A percentile compares a stretch with the other conserved stretches of the same genome.
These are phyloP conservation scores for Pinctada fucata DNA, from an alignment of 2,888 invertebrate species.

Conservation along the genomic window DNA sequence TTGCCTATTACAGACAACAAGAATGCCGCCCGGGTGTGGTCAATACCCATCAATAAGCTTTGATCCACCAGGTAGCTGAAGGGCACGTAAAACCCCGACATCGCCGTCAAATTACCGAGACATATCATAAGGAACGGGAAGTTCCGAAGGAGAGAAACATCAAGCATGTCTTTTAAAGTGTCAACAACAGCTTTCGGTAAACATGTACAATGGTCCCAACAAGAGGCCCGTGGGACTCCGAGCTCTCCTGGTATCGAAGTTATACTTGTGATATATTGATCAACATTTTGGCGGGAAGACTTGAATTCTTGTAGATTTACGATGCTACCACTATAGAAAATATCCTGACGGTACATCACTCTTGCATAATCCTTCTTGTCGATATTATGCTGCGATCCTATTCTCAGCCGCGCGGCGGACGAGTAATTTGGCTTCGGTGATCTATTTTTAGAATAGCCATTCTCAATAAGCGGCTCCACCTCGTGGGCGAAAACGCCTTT, in stretches of 20 bases:
- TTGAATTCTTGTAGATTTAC: conserved; percentile 85
- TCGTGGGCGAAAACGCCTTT: conserved; percentile 53
- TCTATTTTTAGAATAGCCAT: conserved; percentile 42
- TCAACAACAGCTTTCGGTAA: conserved; percentile 76
- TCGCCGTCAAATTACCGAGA: conserved; percentile 85
- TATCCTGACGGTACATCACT: conserved; percentile 95
- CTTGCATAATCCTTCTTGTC: conserved; percentile 78
- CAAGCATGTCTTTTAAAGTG: conserved; percentile 89
- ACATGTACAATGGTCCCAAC: conserved; percentile 54
- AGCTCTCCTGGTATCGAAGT: conserved; percentile 85
- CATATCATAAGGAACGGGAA: conserved; percentile 95
- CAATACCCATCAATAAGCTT: conserved; percentile 64
- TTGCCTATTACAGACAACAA: conserved; percentile 77
- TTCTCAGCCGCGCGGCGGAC: conserved; percentile 28
- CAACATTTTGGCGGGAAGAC: conserved; percentile 89
- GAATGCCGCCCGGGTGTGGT: conserved; percentile 78
- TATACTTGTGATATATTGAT: conserved; percentile 93
- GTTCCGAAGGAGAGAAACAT: conserved; percentile 90
- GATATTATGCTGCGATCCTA: conserved; percentile 36
- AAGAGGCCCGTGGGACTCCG: conserved; percentile 49
- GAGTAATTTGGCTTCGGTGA: background rate
- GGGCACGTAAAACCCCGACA: conserved; percentile 74
- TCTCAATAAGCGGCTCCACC: conserved; percentile 55
- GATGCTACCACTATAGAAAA: conserved; percentile 97
- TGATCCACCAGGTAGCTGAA: conserved; percentile 72